Evolutionary conservation across 2,797 vertebrate genomes (phyloP), one percentile per base, ranked within the genome.

Genomic region (Psittacula derbiana): DNA sequence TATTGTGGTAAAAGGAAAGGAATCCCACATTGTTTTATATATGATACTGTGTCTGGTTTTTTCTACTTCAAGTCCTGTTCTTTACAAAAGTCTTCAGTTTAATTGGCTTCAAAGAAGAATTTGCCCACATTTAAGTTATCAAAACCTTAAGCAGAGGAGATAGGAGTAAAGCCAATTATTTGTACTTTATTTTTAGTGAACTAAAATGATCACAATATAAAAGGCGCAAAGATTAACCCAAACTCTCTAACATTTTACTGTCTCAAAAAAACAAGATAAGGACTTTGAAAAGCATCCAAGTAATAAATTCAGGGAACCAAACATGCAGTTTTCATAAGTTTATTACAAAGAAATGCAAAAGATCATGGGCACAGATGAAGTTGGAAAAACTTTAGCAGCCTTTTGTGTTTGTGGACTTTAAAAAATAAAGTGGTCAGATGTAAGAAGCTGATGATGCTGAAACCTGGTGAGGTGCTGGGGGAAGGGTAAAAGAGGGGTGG

Each of bases 81-180:
- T 80, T 87, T 80, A 41, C 44, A 89, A 55, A 94, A 69, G 46
- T 69, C 52, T 80, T 76, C 23, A 33, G 76, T 81, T 86, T 92
- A 95, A 92, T 78, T 90, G 86, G 74, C 47, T 94, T 88, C 90
- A 88, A 73, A 84, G 50, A 92, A 84, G 70, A 92, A 88, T 80
- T 96, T 95, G 60, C 55, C 60, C 71, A 57, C 71, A 65, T 92
- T 90, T 49, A 91, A 94, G n/a, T 87, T 94, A 93, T 92, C 88
- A 94, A 95, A 95, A 93, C 60, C 84, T 90, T 57, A 92, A 70
- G 66, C 46, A 61, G 55, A 82, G 58, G 33, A 93, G 95, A 96
- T 96, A 95, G 91, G 92, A 93, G n/a, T 71, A 36, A 94, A 88
- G 64, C 86, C 64, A 96, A 44, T 93, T 92, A 93, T 90, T 95